A percentile compares a stretch with the other conserved stretches of the same genome.
Evolutionary conservation across 2,113 vertebrate species (phyloP).

Genomic region (Cyanoramphus novaezelandiae): DNA sequence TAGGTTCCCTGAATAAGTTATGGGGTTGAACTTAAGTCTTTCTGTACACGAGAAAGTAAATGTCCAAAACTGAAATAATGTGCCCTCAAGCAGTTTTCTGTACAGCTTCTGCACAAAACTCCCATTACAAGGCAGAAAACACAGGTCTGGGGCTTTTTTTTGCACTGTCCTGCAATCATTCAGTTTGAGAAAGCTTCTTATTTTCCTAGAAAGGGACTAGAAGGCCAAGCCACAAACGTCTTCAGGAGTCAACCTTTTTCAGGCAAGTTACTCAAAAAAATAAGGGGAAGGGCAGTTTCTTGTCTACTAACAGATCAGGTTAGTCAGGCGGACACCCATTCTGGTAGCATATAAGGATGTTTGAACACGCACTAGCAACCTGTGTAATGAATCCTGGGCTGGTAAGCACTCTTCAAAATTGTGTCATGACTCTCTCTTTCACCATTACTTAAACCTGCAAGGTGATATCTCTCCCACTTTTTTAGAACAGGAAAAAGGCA

Average conservation of each 20-base stretch:
- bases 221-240: constrained; percentile 14
- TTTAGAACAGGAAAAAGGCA: neutral
- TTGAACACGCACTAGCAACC: neutral
- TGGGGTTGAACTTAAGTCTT: neutral
- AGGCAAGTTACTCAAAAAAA: neutral
- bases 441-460: neutral
- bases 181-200: neutral
- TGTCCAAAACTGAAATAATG: neutral
- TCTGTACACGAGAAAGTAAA: neutral
- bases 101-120: neutral
- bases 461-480: neutral
- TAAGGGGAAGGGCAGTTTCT: constrained; percentile 17
- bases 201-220: constrained; percentile 25
- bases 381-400: neutral
- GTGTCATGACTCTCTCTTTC: neutral
- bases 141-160: neutral
- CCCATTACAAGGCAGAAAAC: neutral
- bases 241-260: neutral
- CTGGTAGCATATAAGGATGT: neutral
- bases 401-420: neutral
- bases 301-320: neutral
- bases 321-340: constrained; percentile 46
- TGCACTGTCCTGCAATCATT: neutral
- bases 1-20: neutral
- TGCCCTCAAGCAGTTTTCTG: neutral